Evolutionary conservation across 2,888 invertebrate species (phyloP), one percentile per base, ranked within the genome.

Genomic region (Onchidella celtica): DNA sequence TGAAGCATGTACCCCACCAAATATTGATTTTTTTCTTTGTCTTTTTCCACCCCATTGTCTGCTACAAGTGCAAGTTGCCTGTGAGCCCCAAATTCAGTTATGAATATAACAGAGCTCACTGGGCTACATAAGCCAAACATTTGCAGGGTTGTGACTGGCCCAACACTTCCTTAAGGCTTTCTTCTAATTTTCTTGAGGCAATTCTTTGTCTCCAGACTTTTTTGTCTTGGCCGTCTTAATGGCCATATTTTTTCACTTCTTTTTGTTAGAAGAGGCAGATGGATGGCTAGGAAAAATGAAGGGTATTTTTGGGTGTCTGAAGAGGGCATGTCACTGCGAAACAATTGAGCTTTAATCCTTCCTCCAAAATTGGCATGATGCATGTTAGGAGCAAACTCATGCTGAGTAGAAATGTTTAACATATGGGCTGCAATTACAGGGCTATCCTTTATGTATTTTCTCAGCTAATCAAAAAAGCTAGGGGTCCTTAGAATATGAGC

Each of bases 21-120:
- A 79, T 86, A 90, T 91, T 90, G 90, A 90, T 91, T 91, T 88
- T 86, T 88, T 89, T 90, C 90, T 90, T 90, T 91, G 90, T 90
- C 90, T 90, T 90, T 89, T 66, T 87, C 87, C 88, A 88, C 88
- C 85, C 88, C 87, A 89, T 88, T 89, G 89, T 87, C 85, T 85
- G 86, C 85, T 87, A 89, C 89, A 88, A 88, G 86, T 88, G 89
- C 88, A 88, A 88, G 88, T 89, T 90, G 87, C 87, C 89, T 88
- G 87, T 87, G 84, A 85, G 87, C 84, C 84, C 86, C 85, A 83
- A 81, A 84, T 82, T 83, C 85, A 87, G 85, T 85, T 85, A 87
- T 88, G 88, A 87, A 87, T 86, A 86, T 87, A 85, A 86, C 79
- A 38, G 79, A 79, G 72, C 79, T 79, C 57, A 68, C 65, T 55